These are phyloP conservation scores for Jaculus jaculus DNA, from an alignment of 2,113 vertebrate species.

Conservation along the genomic window DNA sequence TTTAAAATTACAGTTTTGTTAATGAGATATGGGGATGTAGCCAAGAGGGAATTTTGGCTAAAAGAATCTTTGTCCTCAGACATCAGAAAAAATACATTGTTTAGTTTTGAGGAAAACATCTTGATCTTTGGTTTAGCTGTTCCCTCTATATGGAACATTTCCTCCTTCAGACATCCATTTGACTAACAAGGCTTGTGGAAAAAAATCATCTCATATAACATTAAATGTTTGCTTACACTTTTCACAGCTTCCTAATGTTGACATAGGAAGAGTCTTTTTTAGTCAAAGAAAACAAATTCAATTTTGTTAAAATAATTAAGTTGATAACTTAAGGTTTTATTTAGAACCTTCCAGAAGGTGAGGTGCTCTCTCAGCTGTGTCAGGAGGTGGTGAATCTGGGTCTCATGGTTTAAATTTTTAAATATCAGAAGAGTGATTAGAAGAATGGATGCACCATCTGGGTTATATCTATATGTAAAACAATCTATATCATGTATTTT, in stretches of 20 bases:
- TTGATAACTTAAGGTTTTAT: neutral
- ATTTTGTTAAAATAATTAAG: neutral
- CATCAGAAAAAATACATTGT: neutral
- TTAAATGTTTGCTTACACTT: neutral
- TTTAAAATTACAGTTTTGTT: constrained; percentile 16
- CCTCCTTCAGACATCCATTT: neutral
- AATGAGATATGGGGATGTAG: neutral
- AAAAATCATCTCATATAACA: neutral
- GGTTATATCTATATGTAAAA: too few relatives aligned
- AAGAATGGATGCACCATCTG: too few relatives aligned
- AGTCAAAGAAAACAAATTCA: neutral
- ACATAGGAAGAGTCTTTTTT: neutral
- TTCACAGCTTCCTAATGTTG: neutral
- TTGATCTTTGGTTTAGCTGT: neutral
- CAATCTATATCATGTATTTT: too few relatives aligned
- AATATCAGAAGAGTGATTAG: too few relatives aligned
- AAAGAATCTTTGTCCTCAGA: neutral
- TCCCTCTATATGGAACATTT: neutral
- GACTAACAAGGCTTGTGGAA: neutral
- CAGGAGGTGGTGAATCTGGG: neutral
- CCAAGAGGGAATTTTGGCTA: neutral
- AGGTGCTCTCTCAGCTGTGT: neutral
- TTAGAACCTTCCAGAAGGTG: neutral
- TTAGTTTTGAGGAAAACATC: neutral
- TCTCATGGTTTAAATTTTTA: neutral